Percentiles rank a stretch among this genome's conserved stretches.
phyloP scores from a whole-genome alignment of 2,888 invertebrate species.

The Desoria tigrina region DNA sequence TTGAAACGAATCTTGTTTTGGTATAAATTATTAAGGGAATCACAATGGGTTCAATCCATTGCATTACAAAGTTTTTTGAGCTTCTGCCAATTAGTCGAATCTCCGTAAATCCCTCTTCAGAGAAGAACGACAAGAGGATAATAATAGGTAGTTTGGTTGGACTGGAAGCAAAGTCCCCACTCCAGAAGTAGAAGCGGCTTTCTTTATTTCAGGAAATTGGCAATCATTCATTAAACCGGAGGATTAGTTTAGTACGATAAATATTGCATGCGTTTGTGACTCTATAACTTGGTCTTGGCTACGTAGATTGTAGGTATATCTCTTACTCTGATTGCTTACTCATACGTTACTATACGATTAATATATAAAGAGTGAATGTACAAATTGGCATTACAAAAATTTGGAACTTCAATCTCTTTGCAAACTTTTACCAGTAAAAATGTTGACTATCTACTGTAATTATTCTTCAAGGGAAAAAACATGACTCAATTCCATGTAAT shows the following conservation, averaged over 20 bases:
- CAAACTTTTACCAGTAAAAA: constrained; percentile 4
- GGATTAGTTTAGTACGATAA: constrained; percentile 4
- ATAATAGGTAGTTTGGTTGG: no score
- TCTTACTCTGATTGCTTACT: no score
- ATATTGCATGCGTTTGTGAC: constrained; percentile 9
- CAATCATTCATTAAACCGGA: background rate
- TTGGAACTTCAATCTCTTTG: constrained; percentile 8
- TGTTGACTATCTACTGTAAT: background rate
- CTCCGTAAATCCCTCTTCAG: constrained; percentile 9
- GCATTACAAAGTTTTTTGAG: constrained; percentile 34
- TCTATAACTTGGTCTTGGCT: background rate
- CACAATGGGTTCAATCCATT: constrained; percentile 23
- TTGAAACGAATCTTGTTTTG: constrained; percentile 31
- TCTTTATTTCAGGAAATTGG: constrained; percentile 6
- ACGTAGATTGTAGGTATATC: background rate
- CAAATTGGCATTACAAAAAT: constrained; percentile 11
- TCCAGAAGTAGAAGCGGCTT: no score
- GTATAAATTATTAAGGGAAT: constrained; percentile 32
- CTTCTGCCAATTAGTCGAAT: constrained; percentile 32
- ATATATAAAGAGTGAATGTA: constrained; percentile 2
- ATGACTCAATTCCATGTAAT: background rate
- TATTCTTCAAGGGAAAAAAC: constrained; percentile 2
- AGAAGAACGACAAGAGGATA: background rate
- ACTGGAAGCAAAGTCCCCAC: no score
- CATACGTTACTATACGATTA: background rate